phyloP scores from a whole-genome alignment of 2,888 invertebrate species.

The Drosophila koepferae region DNA sequence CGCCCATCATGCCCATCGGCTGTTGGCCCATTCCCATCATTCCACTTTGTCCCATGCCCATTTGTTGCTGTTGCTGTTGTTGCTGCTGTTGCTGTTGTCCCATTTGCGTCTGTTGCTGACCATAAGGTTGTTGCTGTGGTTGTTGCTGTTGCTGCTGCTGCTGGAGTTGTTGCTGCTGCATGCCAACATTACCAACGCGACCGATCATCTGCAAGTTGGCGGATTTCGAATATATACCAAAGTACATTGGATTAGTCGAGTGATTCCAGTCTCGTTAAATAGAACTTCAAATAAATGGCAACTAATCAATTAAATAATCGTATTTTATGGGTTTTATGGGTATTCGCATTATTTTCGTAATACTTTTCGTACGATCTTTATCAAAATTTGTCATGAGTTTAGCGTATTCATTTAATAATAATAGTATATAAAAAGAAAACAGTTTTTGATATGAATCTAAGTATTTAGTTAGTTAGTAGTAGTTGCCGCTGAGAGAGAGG shows the following conservation, averaged over 20 bases:
- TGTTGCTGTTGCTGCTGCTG: conserved; percentile 83
- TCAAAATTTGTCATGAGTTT: conserved; percentile 47
- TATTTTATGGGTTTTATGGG: conserved; percentile 48
- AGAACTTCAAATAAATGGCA: conserved; percentile 56
- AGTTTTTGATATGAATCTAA: conserved; percentile 35
- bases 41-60: conserved; percentile 72
- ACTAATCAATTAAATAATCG: conserved; percentile 69
- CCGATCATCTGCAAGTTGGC: conserved; percentile 85
- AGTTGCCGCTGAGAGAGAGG: conserved; percentile 26
- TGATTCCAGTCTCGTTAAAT: conserved; percentile 36
- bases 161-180: conserved; percentile 83
- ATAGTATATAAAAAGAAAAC: not conserved
- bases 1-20: conserved; percentile 79
- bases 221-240: conserved; percentile 56
- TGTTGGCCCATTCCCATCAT: conserved; percentile 62
- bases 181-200: conserved; percentile 85
- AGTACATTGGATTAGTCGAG: conserved; percentile 60
- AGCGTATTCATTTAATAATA: conserved; percentile 34
- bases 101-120: conserved; percentile 82
- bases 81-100: conserved; percentile 72
- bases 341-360: conserved; percentile 22
- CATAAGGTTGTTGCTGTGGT: conserved; percentile 79
- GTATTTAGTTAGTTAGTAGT: conserved; percentile 23
- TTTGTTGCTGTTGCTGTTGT: conserved; percentile 79
- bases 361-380: conserved; percentile 35